phyloP scores from a whole-genome alignment of 2,888 invertebrate genomes.

The Gymnoscelis rufifasciata region DNA sequence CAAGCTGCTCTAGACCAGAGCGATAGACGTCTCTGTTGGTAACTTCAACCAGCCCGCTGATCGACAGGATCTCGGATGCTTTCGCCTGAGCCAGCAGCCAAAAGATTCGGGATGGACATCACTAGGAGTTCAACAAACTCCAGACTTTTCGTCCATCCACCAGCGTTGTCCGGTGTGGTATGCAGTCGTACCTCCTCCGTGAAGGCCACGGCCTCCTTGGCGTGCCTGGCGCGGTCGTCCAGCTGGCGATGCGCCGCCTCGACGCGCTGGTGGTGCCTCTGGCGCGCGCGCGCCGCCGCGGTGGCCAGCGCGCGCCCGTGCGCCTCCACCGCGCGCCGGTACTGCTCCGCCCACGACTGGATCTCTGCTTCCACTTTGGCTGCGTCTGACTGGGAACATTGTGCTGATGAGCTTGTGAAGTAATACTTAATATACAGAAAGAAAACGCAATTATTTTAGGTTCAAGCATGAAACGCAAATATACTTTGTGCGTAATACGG shows the following conservation, averaged over 20 bases:
- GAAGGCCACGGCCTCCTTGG: slow-evolving; percentile 80
- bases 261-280: slow-evolving; percentile 62
- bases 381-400: slow-evolving; percentile 52
- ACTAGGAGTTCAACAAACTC: no score
- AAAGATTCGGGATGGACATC: no score
- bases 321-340: slow-evolving; percentile 81
- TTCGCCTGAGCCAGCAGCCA: no score
- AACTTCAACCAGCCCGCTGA: no score
- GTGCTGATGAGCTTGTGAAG: no score
- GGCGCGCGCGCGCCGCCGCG: slow-evolving; percentile 75
- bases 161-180: background rate
- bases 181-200: slow-evolving; percentile 72
- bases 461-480: no score
- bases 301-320: slow-evolving; percentile 77
- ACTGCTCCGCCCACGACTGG: slow-evolving; percentile 82
- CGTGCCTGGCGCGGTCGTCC: slow-evolving; percentile 77
- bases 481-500: no score
- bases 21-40: no score
- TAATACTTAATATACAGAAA: no score
- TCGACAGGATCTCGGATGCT: no score
- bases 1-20: no score
- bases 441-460: no score
- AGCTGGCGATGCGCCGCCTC: slow-evolving; percentile 59
- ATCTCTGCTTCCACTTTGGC: slow-evolving; percentile 80
- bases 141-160: background rate